Evolutionary conservation across 2,797 vertebrate species (phyloP).

Genomic region (Taeniopygia guttata): DNA sequence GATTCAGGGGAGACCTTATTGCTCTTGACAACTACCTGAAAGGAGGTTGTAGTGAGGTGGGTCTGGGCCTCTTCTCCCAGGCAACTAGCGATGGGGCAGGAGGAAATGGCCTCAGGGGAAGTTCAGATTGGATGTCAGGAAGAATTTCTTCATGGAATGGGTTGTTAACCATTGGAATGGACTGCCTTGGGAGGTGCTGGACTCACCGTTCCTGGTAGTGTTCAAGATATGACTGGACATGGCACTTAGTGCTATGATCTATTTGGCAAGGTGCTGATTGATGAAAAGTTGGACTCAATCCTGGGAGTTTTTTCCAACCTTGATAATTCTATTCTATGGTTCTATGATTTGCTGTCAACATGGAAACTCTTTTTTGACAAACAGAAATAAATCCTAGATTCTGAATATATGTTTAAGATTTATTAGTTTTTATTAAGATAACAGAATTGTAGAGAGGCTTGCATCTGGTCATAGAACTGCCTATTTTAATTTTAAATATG

Average conservation of each 20-base stretch:
- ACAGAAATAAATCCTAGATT: not conserved
- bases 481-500: not conserved
- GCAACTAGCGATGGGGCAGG: fast-evolving
- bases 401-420: not conserved
- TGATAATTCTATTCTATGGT: not conserved
- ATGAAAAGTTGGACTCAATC: not conserved
- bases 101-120: not conserved
- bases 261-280: not conserved
- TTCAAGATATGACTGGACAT: not conserved
- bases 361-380: not conserved
- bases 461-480: not conserved
- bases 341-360: not conserved
- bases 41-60: not conserved
- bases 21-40: not conserved
- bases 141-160: not conserved
- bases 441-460: not conserved
- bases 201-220: not conserved
- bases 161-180: not conserved
- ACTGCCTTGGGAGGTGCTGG: fast-evolving
- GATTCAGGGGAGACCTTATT: no score
- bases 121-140: not conserved
- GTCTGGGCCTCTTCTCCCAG: not conserved
- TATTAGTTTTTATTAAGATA: not conserved
- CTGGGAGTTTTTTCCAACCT: not conserved
- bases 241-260: not conserved